These are phyloP conservation scores for Sminthurinus aureus DNA, from an alignment of 2,888 invertebrate genomes.

Conservation along the genomic window DNA sequence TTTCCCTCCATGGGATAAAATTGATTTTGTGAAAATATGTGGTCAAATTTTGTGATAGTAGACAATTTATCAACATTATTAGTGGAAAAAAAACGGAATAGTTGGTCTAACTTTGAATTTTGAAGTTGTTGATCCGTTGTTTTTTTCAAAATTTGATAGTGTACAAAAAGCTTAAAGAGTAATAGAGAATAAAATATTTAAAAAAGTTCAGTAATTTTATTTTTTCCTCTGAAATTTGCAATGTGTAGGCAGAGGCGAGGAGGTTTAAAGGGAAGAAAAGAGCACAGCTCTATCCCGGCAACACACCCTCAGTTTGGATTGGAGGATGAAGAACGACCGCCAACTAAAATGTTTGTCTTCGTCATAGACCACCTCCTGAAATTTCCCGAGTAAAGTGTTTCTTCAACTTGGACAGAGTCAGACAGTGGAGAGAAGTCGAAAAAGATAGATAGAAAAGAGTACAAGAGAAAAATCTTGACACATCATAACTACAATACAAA, in stretches of 20 bases:
- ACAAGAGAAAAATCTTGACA: neutral
- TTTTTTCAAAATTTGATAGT: neutral
- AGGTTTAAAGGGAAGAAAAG: neutral
- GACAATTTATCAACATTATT: neutral
- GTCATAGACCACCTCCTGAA: neutral
- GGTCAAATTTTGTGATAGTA: too few species aligned
- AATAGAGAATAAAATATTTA: too few species aligned
- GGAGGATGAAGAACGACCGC: slow-evolving; percentile 5
- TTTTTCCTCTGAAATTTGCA: neutral
- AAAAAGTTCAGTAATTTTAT: neutral
- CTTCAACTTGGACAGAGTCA: neutral
- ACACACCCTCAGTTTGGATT: neutral
- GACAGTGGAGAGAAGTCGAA: slow-evolving; percentile 4
- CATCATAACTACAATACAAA: too few species aligned
- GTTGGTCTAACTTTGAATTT: neutral
- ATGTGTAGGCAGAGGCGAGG: neutral
- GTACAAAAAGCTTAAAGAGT: neutral
- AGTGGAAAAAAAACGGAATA: neutral
- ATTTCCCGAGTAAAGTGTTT: neutral
- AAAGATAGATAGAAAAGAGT: neutral
- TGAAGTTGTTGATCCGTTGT: neutral
- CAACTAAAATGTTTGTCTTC: neutral
- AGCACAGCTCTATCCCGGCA: neutral
- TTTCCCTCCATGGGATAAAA: too few species aligned
- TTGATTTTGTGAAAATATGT: too few species aligned